Evolutionary conservation across 2,888 invertebrate species (phyloP).

Genomic region (Aspidapion aeneum): DNA sequence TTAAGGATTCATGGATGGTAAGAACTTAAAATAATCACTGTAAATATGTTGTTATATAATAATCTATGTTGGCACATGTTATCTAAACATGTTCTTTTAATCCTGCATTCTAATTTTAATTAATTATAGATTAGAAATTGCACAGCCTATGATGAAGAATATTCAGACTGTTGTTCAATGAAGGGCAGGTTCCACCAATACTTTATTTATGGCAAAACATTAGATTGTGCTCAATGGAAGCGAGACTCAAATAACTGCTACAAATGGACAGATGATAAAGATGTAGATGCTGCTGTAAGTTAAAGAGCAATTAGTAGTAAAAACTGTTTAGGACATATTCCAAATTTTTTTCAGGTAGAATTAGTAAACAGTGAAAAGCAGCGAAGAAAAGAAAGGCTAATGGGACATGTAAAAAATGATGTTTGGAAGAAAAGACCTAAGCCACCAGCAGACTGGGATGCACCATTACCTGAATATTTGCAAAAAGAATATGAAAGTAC

Average conservation of each 20-base stretch:
- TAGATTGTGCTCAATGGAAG: conserved; percentile 79
- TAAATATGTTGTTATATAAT: too few relatives aligned
- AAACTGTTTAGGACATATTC: not conserved
- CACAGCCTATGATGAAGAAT: conserved; percentile 76
- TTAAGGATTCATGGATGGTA: conserved; percentile 12
- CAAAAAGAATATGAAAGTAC: conserved; percentile 62
- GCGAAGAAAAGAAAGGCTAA: conserved; percentile 60
- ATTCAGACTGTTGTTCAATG: conserved; percentile 72
- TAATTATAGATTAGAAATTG: conserved; percentile 74
- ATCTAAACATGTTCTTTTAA: too few relatives aligned
- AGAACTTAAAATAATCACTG: too few relatives aligned
- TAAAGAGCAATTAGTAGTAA: not conserved
- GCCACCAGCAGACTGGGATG: conserved; percentile 81
- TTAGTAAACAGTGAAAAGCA: conserved; percentile 69
- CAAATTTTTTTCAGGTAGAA: conserved; percentile 33
- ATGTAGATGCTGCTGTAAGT: conserved; percentile 66
- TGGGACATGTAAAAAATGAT: conserved; percentile 68
- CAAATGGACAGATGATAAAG: conserved; percentile 60
- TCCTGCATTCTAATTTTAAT: too few relatives aligned
- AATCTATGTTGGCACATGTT: too few relatives aligned
- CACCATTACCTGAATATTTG: conserved; percentile 75
- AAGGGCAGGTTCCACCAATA: conserved; percentile 81
- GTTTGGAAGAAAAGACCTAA: conserved; percentile 72
- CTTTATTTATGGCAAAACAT: conserved; percentile 69
- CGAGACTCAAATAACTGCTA: conserved; percentile 72